Evolutionary conservation across 1,140 invertebrate species (phyloP).

Genomic region (Drosophila bipectinata): DNA sequence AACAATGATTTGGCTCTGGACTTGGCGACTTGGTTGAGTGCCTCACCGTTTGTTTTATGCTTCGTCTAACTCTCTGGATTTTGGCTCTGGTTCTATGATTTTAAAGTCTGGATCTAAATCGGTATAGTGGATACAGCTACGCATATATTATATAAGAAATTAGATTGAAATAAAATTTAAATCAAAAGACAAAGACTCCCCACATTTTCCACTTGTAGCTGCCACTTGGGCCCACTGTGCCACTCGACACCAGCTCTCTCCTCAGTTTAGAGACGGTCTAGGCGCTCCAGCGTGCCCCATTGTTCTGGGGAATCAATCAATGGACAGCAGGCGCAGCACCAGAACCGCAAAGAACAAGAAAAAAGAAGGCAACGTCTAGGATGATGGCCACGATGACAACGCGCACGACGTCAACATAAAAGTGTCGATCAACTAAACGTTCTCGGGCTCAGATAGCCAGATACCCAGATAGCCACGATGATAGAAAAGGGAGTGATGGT

Average conservation of each 20-base stretch:
- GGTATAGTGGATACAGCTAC: constrained; percentile 43
- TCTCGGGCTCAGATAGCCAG: constrained; percentile 44
- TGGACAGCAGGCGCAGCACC: constrained; percentile 71
- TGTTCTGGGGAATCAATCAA: constrained; percentile 80
- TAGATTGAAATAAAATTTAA: neutral
- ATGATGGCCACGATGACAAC: constrained; percentile 68
- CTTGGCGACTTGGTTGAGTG: constrained; percentile 74
- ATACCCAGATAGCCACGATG: neutral
- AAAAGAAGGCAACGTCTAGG: constrained; percentile 1
- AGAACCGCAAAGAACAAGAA: constrained; percentile 63
- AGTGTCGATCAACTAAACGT: constrained; percentile 81
- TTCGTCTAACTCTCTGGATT: constrained; percentile 60
- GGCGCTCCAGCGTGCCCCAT: constrained; percentile 55
- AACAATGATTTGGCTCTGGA: constrained; percentile 52
- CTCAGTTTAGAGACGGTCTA: constrained; percentile 19
- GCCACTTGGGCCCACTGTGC: constrained; percentile 30
- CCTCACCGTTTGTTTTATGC: constrained; percentile 76
- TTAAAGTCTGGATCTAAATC: constrained; percentile 37
- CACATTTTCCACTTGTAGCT: neutral
- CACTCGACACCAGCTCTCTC: constrained; percentile 8
- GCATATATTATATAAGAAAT: constrained; percentile 64
- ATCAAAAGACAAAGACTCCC: neutral
- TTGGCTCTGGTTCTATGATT: constrained; percentile 42
- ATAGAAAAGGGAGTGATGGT: constrained; percentile 5
- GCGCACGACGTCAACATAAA: constrained; percentile 81